A percentile compares a stretch with the other conserved stretches of the same genome.
These are phyloP conservation scores for Raillietiella orientalis DNA, from an alignment of 2,888 invertebrate species.

Conservation along the genomic window DNA sequence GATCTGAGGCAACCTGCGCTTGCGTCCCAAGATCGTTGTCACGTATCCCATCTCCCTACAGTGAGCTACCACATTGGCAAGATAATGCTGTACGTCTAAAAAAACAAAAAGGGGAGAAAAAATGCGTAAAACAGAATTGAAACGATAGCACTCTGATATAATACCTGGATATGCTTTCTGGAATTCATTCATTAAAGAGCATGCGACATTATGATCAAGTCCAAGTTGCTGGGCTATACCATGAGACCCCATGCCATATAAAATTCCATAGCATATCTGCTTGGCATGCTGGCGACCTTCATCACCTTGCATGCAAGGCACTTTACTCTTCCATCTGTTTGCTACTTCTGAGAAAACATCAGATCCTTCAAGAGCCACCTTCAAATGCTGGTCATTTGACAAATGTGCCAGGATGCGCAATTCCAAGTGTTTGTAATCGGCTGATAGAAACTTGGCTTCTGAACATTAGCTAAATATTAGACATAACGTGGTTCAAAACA, in stretches of 20 bases:
- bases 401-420: slow-evolving; percentile 72
- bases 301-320: slow-evolving; percentile 25
- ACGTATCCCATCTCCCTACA: slow-evolving; percentile 41
- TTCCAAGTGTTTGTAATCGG: slow-evolving; percentile 89
- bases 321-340: slow-evolving; percentile 39
- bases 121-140: too few relatives aligned
- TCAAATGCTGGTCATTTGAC: slow-evolving; percentile 34
- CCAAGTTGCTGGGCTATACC: slow-evolving; percentile 43
- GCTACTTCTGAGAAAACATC: slow-evolving; percentile 66
- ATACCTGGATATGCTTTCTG: slow-evolving; percentile 41
- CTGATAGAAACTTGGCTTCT: slow-evolving; percentile 34
- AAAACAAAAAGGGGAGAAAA: too few relatives aligned
- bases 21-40: slow-evolving; percentile 42
- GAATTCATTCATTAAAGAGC: slow-evolving; percentile 22
- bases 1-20: slow-evolving; percentile 41
- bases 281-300: slow-evolving; percentile 43
- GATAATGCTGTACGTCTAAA: slow-evolving; percentile 24
- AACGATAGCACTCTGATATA: too few relatives aligned
- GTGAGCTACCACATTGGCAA: slow-evolving; percentile 21
- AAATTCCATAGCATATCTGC: slow-evolving; percentile 75
- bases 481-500: too few relatives aligned
- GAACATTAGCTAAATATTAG: too few relatives aligned
- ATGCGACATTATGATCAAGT: slow-evolving; percentile 42
- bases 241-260: slow-evolving; percentile 80
- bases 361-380: slow-evolving; percentile 17